These are phyloP conservation scores for Drosophila baimaii DNA, from an alignment of 1,140 invertebrate species.

Conservation along the genomic window DNA sequence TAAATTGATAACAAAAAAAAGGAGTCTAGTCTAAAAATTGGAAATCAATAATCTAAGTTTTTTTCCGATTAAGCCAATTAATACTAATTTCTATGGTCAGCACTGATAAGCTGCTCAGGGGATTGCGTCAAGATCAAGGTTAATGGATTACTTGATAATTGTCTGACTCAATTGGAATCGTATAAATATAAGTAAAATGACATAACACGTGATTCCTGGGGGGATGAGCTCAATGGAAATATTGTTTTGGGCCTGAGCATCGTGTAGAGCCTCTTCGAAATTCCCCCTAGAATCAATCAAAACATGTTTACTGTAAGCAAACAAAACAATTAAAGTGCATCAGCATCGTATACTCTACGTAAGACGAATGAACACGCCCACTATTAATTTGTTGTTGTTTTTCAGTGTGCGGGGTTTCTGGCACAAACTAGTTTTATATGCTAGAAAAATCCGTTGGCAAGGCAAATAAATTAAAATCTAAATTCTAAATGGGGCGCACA, in stretches of 20 bases:
- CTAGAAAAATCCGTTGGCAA: slow-evolving; percentile 66
- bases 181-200: slow-evolving; percentile 11
- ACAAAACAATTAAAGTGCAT: slow-evolving; percentile 74
- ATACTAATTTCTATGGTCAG: slow-evolving; percentile 41
- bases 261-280: not conserved
- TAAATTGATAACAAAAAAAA: slow-evolving; percentile 14
- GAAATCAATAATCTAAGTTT: slow-evolving; percentile 6
- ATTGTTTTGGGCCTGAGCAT: slow-evolving; percentile 11
- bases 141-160: slow-evolving; percentile 44
- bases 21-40: slow-evolving; percentile 13
- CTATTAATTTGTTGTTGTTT: slow-evolving; percentile 55
- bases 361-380: slow-evolving; percentile 61
- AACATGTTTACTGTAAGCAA: slow-evolving; percentile 56
- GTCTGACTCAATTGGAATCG: slow-evolving; percentile 1
- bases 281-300: slow-evolving; percentile 50
- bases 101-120: slow-evolving; percentile 29
- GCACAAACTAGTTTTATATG: slow-evolving; percentile 67
- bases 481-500: slow-evolving; percentile 61
- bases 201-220: slow-evolving; percentile 40
- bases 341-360: slow-evolving; percentile 42
- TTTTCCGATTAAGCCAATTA: slow-evolving; percentile 45
- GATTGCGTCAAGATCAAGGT: slow-evolving; percentile 46
- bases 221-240: slow-evolving; percentile 5
- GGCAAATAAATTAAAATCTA: slow-evolving; percentile 65
- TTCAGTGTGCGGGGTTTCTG: slow-evolving; percentile 19